Evolutionary conservation across 2,797 vertebrate species (phyloP).

Genomic region (Gallinago stenura): DNA sequence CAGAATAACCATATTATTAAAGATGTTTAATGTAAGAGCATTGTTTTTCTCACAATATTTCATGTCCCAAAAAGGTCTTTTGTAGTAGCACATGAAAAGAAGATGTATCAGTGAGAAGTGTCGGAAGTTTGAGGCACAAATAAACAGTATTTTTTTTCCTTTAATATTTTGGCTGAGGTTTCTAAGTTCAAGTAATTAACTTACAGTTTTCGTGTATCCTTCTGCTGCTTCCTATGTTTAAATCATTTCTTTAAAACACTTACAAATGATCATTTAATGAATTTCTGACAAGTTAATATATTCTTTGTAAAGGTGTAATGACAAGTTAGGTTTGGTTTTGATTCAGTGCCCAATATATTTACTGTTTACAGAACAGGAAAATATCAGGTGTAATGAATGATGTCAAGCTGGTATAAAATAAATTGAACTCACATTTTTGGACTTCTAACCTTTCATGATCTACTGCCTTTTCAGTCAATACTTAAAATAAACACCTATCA

Average conservation of each 20-base stretch:
- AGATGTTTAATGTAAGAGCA: not conserved
- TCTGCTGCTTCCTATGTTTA: slow-evolving; percentile 9
- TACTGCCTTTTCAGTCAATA: not conserved
- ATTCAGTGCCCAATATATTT: not conserved
- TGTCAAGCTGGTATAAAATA: not conserved
- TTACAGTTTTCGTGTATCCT: not conserved
- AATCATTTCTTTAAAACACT: slow-evolving; percentile 28
- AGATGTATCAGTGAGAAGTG: not conserved
- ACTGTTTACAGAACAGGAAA: not conserved
- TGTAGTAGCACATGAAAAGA: not conserved
- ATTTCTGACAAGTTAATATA: slow-evolving; percentile 2
- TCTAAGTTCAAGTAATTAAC: slow-evolving; percentile 41
- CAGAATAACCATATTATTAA: slow-evolving; percentile 11
- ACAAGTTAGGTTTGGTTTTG: not conserved
- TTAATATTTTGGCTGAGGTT: not conserved
- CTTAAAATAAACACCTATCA: not conserved
- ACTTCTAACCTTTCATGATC: not conserved
- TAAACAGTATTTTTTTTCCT: not conserved
- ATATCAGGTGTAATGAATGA: not conserved
- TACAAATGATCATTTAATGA: not conserved
- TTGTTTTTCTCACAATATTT: slow-evolving; percentile 4
- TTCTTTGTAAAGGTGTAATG: not conserved
- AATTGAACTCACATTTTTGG: not conserved
- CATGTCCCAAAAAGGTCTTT: not conserved
- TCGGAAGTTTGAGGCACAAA: not conserved